Base-by-base conservation (phyloP, 2,888 invertebrate species). In the Rhagophthalmus giganteus region DNA sequence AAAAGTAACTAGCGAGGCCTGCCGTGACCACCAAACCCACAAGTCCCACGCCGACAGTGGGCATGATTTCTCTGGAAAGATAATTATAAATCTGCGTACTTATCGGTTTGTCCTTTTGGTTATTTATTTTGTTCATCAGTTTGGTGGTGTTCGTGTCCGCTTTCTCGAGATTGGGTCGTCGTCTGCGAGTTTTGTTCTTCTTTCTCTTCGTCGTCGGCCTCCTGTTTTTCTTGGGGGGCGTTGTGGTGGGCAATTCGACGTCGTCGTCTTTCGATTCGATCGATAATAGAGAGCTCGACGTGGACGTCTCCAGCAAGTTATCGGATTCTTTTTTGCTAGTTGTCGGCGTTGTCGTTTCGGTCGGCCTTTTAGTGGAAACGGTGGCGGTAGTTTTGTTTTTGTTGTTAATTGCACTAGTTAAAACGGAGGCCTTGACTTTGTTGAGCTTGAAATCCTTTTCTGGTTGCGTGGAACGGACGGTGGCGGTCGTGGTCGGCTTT, bases 41-140 rank as follows among this genome's bases (percentile, higher is more conserved):
- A 11, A 89, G 74, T 61, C 89, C 88, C 0, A 88, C 85, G 1
- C 89, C 88, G 11, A 89, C 86, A 16, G 87, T 86, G 0, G 89
- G 88, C 85, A 89, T 88, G 0, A 89, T 85, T 76, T 89, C 88
- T 60, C 88, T 78, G 1, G 88, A 87, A 27, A 89, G 73, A 63
- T 87, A 89, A 63, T 87, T 88, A 65, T 88, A 89, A 14, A 89
- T 82, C 68, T 87, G 85, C 0, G 87, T 85, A 6, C 85, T 81
- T 0, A 88, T 79, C 1, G 87, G 85, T 44, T 86, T 81, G 28
- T 77, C 76, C 59, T 72, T 72, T n/a, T 34, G 28, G n/a, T n/a
- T n/a, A n/a, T n/a, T n/a, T 10, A 66, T 62, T 44, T 71, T 65
- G 12, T 59, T 64, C 1, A 59, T 53, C 8, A 67, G 13, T 53